These are phyloP conservation scores for Balearica regulorum DNA, from an alignment of 2,797 vertebrate species.

Conservation along the genomic window DNA sequence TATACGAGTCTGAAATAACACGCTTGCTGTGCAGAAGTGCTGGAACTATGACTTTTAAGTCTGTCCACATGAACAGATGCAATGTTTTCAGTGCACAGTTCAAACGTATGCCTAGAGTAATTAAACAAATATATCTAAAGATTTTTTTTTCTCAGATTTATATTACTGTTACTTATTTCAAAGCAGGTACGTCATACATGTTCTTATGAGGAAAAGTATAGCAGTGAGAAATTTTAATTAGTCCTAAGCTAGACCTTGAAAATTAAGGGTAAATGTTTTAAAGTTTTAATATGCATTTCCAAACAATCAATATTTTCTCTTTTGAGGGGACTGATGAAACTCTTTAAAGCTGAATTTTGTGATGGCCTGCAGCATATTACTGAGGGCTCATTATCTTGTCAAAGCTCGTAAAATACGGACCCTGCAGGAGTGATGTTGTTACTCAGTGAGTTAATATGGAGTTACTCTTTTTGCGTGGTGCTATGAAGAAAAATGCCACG, in stretches of 20 bases:
- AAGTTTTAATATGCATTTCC: constrained; percentile 33
- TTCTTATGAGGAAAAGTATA: not conserved
- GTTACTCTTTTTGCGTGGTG: not conserved
- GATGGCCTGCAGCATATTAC: constrained; percentile 49
- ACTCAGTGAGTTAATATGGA: constrained; percentile 30
- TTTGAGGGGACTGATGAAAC: constrained; percentile 38
- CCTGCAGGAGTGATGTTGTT: constrained; percentile 42
- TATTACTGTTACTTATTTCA: not conserved
- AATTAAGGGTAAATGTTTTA: not conserved
- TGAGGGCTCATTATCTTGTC: constrained; percentile 60
- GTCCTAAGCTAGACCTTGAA: not conserved
- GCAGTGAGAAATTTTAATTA: not conserved
- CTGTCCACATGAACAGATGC: not conserved
- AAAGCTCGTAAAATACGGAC: constrained; percentile 27
- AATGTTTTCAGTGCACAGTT: not conserved
- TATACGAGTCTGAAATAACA: not conserved
- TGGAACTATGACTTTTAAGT: not conserved
- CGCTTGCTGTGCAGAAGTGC: not conserved
- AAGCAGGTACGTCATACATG: not conserved
- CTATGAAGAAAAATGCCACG: not conserved
- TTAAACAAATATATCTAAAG: not conserved
- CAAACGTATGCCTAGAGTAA: not conserved
- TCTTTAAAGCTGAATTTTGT: constrained; percentile 28
- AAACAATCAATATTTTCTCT: constrained; percentile 32
- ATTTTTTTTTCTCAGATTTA: not conserved